Evolutionary conservation across 2,888 invertebrate species (phyloP).

Genomic region (Hecatera dysodea): DNA sequence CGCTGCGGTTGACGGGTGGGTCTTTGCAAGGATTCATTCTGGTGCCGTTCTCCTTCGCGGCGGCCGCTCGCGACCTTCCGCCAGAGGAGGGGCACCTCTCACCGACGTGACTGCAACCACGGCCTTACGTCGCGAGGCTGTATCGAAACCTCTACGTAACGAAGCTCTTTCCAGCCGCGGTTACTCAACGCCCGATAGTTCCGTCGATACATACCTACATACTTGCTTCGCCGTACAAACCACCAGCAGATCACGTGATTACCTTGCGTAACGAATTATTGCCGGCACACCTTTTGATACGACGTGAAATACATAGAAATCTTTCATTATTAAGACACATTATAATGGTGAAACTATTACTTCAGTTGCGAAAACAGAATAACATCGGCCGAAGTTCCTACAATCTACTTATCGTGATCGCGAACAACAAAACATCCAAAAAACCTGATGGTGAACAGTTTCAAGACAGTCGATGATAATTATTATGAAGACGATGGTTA

Average conservation of each 20-base stretch:
- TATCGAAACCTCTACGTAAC: constrained; percentile 90
- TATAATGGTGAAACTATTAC: constrained; percentile 78
- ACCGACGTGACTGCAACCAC: constrained; percentile 90
- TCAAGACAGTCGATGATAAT: constrained; percentile 44
- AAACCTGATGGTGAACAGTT: constrained; percentile 8
- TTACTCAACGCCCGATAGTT: constrained; percentile 89
- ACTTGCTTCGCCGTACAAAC: constrained; percentile 79
- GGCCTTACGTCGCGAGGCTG: constrained; percentile 90
- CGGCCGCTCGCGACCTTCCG: constrained; percentile 88
- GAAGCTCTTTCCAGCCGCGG: constrained; percentile 88
- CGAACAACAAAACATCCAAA: constrained; percentile 15
- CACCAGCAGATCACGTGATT: constrained; percentile 87
- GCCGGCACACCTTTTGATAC: constrained; percentile 85
- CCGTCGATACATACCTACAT: constrained; percentile 85
- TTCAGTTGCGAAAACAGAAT: constrained; percentile 76
- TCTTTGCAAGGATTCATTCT: constrained; percentile 87
- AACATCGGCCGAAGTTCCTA: constrained; percentile 61
- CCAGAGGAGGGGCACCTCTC: constrained; percentile 89
- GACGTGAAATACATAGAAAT: constrained; percentile 86
- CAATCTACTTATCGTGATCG: constrained; percentile 6
- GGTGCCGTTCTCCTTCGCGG: constrained; percentile 88
- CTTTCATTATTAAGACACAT: constrained; percentile 82
- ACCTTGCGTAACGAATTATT: constrained; percentile 86
- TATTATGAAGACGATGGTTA: constrained; percentile 46
- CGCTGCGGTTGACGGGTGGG: constrained; percentile 74